phyloP scores from a whole-genome alignment of 2,888 invertebrate species.

The Anoncus sp. region DNA sequence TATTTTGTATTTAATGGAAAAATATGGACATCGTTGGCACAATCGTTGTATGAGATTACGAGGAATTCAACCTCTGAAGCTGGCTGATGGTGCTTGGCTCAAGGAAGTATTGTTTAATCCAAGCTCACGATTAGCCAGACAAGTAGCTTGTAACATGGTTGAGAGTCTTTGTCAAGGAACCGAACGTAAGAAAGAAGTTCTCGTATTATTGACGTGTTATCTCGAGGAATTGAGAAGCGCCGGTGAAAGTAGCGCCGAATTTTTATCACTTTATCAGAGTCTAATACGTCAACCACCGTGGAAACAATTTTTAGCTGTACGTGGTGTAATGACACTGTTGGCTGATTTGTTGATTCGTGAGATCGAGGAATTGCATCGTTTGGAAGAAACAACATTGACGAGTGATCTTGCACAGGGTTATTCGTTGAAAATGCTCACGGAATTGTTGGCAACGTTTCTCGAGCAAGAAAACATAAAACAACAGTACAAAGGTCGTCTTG shows the following conservation, averaged over 20 bases:
- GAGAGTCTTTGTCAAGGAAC: slow-evolving; percentile 91
- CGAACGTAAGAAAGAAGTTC: slow-evolving; percentile 89
- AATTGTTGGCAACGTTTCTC: slow-evolving; percentile 94
- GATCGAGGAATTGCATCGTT: slow-evolving; percentile 93
- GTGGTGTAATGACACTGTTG: slow-evolving; percentile 93
- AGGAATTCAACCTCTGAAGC: slow-evolving; percentile 86
- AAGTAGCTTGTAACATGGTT: slow-evolving; percentile 95
- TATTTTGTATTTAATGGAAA: slow-evolving; percentile 88
- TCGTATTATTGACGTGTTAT: slow-evolving; percentile 95
- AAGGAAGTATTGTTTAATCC: slow-evolving; percentile 97
- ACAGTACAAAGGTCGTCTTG: slow-evolving; percentile 94
- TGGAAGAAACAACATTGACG: slow-evolving; percentile 96
- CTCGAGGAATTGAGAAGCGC: slow-evolving; percentile 93
- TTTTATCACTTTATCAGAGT: slow-evolving; percentile 93
- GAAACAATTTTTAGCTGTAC: slow-evolving; percentile 96
- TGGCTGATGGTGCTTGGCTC: slow-evolving; percentile 92
- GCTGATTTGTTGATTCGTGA: slow-evolving; percentile 95
- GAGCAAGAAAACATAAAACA: slow-evolving; percentile 94
- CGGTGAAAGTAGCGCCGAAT: slow-evolving; percentile 97
- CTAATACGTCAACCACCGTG: slow-evolving; percentile 94
- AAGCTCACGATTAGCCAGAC: slow-evolving; percentile 94
- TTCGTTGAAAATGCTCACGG: slow-evolving; percentile 95
- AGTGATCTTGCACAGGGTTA: slow-evolving; percentile 98
- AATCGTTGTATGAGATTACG: slow-evolving; percentile 82
- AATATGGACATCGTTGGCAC: slow-evolving; percentile 90